Conservation (phyloP, 2,113 vertebrate genomes). For the Oryzias melastigma region DNA sequence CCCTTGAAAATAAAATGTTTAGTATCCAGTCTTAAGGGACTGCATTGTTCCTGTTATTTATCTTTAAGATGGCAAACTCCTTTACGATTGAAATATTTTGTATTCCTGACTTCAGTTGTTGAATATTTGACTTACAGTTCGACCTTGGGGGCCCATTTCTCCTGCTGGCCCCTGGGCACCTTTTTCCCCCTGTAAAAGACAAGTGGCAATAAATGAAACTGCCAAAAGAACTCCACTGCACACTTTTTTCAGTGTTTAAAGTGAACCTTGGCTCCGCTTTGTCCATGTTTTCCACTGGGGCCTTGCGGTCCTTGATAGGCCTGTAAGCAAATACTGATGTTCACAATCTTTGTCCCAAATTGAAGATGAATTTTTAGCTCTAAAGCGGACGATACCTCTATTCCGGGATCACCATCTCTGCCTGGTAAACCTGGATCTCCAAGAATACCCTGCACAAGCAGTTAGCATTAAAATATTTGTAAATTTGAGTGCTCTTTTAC, state of each 20-base stretch:
- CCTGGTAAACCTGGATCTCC: conserved; percentile 78
- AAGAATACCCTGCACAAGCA: conserved; percentile 71
- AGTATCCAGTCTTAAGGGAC: conserved; percentile 41
- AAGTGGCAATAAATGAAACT: conserved; percentile 28
- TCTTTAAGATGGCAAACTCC: conserved; percentile 51
- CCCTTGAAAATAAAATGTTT: conserved; percentile 69
- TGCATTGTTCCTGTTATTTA: conserved; percentile 41
- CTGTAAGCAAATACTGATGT: conserved; percentile 46
- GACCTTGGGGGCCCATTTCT: conserved; percentile 78
- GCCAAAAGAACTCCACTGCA: conserved; percentile 13
- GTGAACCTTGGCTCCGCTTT: conserved; percentile 67
- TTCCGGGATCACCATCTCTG: conserved; percentile 77
- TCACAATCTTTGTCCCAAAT: neutral
- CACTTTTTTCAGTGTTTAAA: conserved; percentile 12
- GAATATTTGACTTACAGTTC: conserved; percentile 71
- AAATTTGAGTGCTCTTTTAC: neutral
- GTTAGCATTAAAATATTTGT: neutral
- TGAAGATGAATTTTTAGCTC: neutral
- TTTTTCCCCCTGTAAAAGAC: conserved; percentile 77
- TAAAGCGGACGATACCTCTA: conserved; percentile 69
- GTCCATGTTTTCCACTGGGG: conserved; percentile 63
- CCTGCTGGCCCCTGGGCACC: conserved; percentile 72
- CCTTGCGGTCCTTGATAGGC: conserved; percentile 83
- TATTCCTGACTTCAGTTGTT: conserved; percentile 20
- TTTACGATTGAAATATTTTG: conserved; percentile 37